Evolutionary conservation across 2,888 invertebrate species (phyloP), one percentile per base, ranked within the genome.

Genomic region (Sturmia bella): DNA sequence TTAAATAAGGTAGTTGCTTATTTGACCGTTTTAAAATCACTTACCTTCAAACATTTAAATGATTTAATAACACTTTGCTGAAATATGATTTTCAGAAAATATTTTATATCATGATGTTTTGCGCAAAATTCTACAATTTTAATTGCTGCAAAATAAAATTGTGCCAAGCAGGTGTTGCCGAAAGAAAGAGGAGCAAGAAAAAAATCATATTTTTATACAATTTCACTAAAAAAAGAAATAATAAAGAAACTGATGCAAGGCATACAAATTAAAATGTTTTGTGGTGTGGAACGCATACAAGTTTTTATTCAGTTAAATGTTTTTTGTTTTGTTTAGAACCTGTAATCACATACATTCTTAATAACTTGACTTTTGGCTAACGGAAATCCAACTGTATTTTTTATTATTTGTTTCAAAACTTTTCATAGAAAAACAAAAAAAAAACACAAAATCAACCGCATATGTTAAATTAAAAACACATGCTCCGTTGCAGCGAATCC

Each of bases 301-400:
- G 13, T 12, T 2, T 21, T 39, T n/a, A 24, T 1, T 27, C n/a
- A 11, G 21, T 4, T 12, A 13, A 21, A 32, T 5, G 9, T 32
- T 32, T 64, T 48, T 48, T n/a, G n/a, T 19, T 21, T 32, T 17
- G n/a, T 27, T 17, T 15, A 5, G 9, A 45, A 19, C 11, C 43
- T 37, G n/a, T 57, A 32, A 43, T 56, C 21, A 27, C 27, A n/a
- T 45, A 37, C 17, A 59, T 57, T 57, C 32, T 39, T 19, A 61
- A 41, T 19, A 50, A 61, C 21, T 54, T 19, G 19, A 68, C 37
- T 39, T 59, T 76, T 32, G 19, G 5, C 37, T 76, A 76, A 68
- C 50, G 68, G 59, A 68, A 52, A 43, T 52, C 19, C 21, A 68
- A 76, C 75, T 52, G 52, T 61, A 75, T 52, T 45, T 7, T 52